Conservation (phyloP, 2,797 vertebrate genomes). For the Sciurus vulgaris region DNA sequence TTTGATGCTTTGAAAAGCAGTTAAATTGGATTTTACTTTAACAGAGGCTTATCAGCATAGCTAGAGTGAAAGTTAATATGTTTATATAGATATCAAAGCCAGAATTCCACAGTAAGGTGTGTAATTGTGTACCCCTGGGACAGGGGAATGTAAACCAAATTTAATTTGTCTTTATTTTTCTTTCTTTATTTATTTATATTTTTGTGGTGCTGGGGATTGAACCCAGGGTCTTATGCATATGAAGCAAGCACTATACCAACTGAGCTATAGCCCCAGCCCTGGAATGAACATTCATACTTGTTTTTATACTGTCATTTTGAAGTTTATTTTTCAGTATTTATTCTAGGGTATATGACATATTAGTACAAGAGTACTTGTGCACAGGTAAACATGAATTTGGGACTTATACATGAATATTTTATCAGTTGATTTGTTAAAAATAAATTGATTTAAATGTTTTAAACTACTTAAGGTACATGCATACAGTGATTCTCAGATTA, state of each 20-base stretch:
- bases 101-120: neutral
- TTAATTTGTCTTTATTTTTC: neutral
- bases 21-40: neutral
- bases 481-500: constrained; percentile 33
- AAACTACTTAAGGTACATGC: neutral
- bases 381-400: neutral
- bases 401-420: neutral
- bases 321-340: neutral
- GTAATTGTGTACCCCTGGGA: neutral
- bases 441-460: neutral
- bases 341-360: neutral
- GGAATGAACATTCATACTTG: neutral
- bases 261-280: neutral
- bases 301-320: neutral
- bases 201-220: neutral
- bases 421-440: neutral
- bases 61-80: neutral
- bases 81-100: neutral
- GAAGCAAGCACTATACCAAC: neutral
- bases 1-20: constrained; percentile 30
- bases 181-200: too few relatives aligned
- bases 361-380: neutral
- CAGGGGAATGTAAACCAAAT: neutral
- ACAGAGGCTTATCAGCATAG: neutral
- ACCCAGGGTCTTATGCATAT: neutral